A percentile compares a stretch with the other conserved stretches of the same genome.
These are phyloP conservation scores for Zoanthus solanderi DNA, from an alignment of 92 coral and sea anemone genomes.

Conservation along the genomic window DNA sequence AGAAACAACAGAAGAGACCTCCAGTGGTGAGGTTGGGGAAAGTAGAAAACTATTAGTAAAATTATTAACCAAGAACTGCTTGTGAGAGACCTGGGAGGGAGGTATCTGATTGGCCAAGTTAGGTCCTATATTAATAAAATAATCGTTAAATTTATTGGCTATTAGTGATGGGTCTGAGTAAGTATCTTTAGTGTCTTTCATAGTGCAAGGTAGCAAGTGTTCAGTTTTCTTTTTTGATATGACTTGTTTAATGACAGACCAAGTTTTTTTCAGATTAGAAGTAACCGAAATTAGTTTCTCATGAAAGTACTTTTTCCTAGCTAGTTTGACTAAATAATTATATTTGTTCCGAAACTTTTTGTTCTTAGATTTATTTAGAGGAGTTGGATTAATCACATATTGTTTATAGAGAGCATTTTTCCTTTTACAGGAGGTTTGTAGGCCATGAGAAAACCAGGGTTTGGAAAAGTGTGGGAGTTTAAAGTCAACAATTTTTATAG, in stretches of 20 bases:
- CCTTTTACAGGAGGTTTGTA: conserved; percentile 40
- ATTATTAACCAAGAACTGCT: not conserved
- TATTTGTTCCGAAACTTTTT: conserved; percentile 56
- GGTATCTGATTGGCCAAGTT: conserved; percentile 24
- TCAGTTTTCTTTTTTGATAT: too few relatives aligned
- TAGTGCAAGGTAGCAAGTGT: not conserved
- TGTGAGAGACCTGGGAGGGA: conserved; percentile 2
- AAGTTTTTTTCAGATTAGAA: too few relatives aligned
- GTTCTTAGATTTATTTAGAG: conserved; percentile 36
- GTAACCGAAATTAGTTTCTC: conserved; percentile 12
- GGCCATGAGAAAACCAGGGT: not conserved
- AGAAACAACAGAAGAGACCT: conserved; percentile 9
- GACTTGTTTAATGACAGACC: too few relatives aligned
- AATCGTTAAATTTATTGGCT: conserved; percentile 11
- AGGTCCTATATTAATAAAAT: too few relatives aligned
- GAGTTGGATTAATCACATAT: conserved; percentile 42
- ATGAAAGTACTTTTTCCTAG: conserved; percentile 15
- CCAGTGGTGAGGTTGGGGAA: conserved; percentile 16
- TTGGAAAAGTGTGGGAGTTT: not conserved
- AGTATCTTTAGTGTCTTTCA: not conserved
- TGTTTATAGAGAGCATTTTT: conserved; percentile 35
- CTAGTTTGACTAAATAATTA: conserved; percentile 47
- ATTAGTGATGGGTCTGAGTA: not conserved
- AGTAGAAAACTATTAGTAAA: not conserved
- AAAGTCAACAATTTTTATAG: too few relatives aligned